Evolutionary conservation across 1,140 invertebrate species (phyloP).

Genomic region (Oryzaephilus surinamensis): DNA sequence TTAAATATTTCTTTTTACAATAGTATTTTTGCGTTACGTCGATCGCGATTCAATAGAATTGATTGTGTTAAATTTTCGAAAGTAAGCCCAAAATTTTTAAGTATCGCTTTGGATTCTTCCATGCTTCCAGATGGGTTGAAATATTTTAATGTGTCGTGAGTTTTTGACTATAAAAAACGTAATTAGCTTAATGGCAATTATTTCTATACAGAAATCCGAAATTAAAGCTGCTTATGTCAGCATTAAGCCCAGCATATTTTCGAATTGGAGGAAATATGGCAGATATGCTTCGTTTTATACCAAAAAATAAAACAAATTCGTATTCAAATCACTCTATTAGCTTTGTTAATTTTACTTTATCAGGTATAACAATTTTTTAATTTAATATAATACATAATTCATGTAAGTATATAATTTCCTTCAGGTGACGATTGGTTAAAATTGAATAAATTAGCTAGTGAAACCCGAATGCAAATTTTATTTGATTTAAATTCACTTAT

Average conservation of each 20-base stretch:
- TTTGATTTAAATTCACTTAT: constrained; percentile 49
- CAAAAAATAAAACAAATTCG: background rate
- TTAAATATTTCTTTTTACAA: constrained; percentile 1
- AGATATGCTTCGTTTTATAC: constrained; percentile 49
- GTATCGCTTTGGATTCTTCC: constrained; percentile 27
- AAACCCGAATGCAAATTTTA: constrained; percentile 18
- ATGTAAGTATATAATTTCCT: constrained; percentile 2
- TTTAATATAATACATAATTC: background rate
- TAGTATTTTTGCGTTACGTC: constrained; percentile 1
- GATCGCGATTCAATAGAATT: background rate
- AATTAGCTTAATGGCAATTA: background rate
- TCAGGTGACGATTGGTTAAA: constrained; percentile 40
- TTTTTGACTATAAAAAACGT: constrained; percentile 1
- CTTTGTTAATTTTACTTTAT: constrained; percentile 39
- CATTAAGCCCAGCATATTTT: constrained; percentile 48
- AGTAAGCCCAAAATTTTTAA: constrained; percentile 28
- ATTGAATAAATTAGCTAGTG: constrained; percentile 49
- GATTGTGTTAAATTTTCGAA: background rate
- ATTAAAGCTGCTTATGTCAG: constrained; percentile 43
- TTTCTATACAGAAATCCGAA: constrained; percentile 32
- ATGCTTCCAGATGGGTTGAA: constrained; percentile 27
- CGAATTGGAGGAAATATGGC: constrained; percentile 56
- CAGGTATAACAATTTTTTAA: too few relatives aligned
- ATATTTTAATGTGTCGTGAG: constrained; percentile 27
- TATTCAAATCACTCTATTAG: background rate